These are phyloP conservation scores for Aphelinus atriplicis DNA, from an alignment of 1,140 invertebrate genomes.

Conservation along the genomic window DNA sequence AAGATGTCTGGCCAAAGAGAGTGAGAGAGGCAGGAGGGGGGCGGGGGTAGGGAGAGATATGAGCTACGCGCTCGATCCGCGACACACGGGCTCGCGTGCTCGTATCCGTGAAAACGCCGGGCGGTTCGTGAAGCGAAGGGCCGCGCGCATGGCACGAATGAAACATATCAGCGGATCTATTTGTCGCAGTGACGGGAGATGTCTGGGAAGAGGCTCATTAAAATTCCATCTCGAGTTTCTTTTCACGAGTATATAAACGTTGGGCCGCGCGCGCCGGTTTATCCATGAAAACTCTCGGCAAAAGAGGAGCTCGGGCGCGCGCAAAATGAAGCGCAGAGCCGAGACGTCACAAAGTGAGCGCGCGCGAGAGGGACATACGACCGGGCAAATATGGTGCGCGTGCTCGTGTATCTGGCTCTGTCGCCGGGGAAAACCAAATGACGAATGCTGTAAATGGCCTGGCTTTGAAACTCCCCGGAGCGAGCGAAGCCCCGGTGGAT, in stretches of 20 bases:
- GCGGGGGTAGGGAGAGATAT: not conserved
- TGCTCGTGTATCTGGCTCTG: not conserved
- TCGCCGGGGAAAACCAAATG: slow-evolving; percentile 47
- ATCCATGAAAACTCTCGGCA: slow-evolving; percentile 41
- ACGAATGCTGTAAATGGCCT: slow-evolving; percentile 46
- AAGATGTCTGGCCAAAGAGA: slow-evolving; percentile 32
- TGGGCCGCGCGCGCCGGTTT: slow-evolving; percentile 16
- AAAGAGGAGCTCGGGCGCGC: slow-evolving; percentile 40
- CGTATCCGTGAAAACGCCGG: slow-evolving; percentile 43
- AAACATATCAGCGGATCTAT: slow-evolving; percentile 58
- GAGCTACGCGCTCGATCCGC: slow-evolving; percentile 36
- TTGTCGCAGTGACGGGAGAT: slow-evolving; percentile 43
- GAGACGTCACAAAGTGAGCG: not conserved
- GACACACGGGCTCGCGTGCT: not conserved
- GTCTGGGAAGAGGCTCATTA: slow-evolving; percentile 52
- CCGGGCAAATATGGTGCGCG: no score
- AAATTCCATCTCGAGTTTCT: slow-evolving; percentile 56
- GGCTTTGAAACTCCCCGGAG: slow-evolving; percentile 43
- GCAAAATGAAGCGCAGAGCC: slow-evolving; percentile 1
- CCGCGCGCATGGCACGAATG: slow-evolving; percentile 32
- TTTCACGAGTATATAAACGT: slow-evolving; percentile 41
- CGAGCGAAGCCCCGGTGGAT: slow-evolving; percentile 33
- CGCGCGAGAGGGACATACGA: no score
- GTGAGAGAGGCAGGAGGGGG: slow-evolving; percentile 16
- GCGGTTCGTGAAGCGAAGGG: slow-evolving; percentile 33